phyloP scores from a whole-genome alignment of 2,113 vertebrate genomes.

The Pollachius pollachius region DNA sequence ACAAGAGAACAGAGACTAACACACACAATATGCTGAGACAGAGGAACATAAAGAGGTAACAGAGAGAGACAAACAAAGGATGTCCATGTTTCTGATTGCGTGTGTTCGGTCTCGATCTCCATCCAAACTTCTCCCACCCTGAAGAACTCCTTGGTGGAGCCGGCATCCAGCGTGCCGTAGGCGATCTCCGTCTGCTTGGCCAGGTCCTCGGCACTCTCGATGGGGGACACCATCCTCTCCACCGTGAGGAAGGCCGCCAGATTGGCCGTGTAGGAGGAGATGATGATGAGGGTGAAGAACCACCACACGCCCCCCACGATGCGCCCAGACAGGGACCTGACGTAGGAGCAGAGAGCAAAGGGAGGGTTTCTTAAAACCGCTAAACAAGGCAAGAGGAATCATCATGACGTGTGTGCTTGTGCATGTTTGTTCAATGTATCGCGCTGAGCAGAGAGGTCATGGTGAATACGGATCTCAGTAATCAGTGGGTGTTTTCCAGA shows the following conservation, averaged over 20 bases:
- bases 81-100: background rate
- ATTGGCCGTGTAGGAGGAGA: slow-evolving; percentile 98
- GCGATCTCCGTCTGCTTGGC: slow-evolving; percentile 98
- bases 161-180: slow-evolving; percentile 94
- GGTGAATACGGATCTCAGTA: too few relatives aligned
- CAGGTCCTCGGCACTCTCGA: slow-evolving; percentile 96
- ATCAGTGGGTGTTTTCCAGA: too few relatives aligned
- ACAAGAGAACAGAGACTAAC: too few relatives aligned
- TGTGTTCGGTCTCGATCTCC: background rate
- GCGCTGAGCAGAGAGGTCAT: too few relatives aligned
- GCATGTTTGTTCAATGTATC: too few relatives aligned
- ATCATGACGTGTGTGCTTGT: too few relatives aligned
- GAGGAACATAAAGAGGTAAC: too few relatives aligned
- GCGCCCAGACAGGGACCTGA: slow-evolving; percentile 92
- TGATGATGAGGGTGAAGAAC: slow-evolving; percentile 99
- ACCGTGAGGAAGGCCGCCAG: slow-evolving; percentile 97
- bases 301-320: slow-evolving; percentile 99
- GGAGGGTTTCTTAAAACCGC: background rate
- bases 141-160: slow-evolving; percentile 98
- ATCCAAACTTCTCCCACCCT: slow-evolving; percentile 74
- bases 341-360: slow-evolving; percentile 26
- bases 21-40: too few relatives aligned
- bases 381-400: too few relatives aligned
- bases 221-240: slow-evolving; percentile 98
- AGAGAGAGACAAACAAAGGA: background rate